Percentiles rank a stretch among this genome's conserved stretches.
Evolutionary conservation across 2,797 vertebrate genomes (phyloP).

Genomic region (Rhinogobio ventralis): DNA sequence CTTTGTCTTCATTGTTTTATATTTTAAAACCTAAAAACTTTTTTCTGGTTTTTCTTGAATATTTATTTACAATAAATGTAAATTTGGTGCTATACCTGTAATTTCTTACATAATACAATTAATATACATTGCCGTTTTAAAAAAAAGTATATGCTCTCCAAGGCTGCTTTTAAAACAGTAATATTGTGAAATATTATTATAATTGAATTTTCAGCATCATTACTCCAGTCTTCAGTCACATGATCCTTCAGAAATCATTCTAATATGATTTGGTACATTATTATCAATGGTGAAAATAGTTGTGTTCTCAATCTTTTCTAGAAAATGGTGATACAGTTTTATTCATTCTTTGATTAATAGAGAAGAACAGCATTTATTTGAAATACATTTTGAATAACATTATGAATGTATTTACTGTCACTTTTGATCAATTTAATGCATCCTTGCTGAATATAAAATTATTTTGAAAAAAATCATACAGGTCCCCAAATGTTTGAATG

Average conservation of each 20-base stretch:
- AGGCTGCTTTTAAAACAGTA: neutral
- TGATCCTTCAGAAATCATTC: neutral
- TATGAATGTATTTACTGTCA: neutral
- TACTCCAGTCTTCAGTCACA: neutral
- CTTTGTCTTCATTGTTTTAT: neutral
- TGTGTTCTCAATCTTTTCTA: too few species aligned
- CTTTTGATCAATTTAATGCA: too few species aligned
- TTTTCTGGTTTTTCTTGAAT: neutral
- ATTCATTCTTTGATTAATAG: neutral
- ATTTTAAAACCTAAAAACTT: neutral
- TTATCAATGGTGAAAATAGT: neutral
- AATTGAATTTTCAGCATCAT: neutral
- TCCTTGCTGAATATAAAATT: too few species aligned
- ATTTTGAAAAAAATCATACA: too few species aligned
- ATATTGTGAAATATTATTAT: neutral
- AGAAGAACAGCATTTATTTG: neutral
- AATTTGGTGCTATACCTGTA: neutral
- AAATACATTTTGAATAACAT: too few species aligned
- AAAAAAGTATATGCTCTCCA: neutral
- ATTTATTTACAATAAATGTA: neutral
- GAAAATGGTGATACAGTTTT: too few species aligned
- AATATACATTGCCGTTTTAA: neutral
- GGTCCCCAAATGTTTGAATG: neutral
- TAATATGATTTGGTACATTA: neutral
- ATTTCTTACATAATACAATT: neutral